phyloP scores from a whole-genome alignment of 30 jellyfish, hydroid and myxozoan species.

The Chrysaora quinquecirrha region DNA sequence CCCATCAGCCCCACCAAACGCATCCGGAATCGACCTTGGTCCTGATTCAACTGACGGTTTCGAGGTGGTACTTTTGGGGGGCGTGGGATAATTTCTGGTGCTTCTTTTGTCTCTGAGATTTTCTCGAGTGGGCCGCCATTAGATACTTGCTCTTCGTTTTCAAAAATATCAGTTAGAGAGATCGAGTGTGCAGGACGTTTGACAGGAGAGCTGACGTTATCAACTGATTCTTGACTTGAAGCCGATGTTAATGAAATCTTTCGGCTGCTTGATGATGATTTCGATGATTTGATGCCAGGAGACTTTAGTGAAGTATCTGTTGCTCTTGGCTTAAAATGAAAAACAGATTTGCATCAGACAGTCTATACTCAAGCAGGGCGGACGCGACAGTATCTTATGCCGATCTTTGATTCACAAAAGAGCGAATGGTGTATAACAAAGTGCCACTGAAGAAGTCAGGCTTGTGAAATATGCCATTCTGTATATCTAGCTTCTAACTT shows the following conservation, averaged over 20 bases:
- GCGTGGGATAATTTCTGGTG: conserved; percentile 38
- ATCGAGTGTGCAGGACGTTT: conserved; percentile 12
- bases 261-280: conserved; percentile 48
- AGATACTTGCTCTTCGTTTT: conserved; percentile 38
- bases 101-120: conserved; percentile 47
- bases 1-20: not conserved
- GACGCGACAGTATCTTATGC: too few relatives aligned
- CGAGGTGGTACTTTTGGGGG: conserved; percentile 76
- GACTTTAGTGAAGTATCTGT: conserved; percentile 86
- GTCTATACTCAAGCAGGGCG: too few relatives aligned
- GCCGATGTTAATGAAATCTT: conserved; percentile 41
- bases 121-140: conserved; percentile 48
- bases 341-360: not conserved
- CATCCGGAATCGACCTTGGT: not conserved
- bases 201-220: conserved; percentile 21
- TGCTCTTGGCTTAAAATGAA: conserved; percentile 66
- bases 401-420: too few relatives aligned
- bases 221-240: conserved; percentile 33
- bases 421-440: too few relatives aligned
- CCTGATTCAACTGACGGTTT: conserved; percentile 36
- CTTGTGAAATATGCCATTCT: too few relatives aligned
- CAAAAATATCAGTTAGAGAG: conserved; percentile 44
- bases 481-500: too few relatives aligned
- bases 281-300: conserved; percentile 97
- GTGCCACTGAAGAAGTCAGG: too few relatives aligned